Evolutionary conservation across 30 jellyfish, hydroid and myxozoan genomes (phyloP).

Genomic region (Hydra vulgaris): DNA sequence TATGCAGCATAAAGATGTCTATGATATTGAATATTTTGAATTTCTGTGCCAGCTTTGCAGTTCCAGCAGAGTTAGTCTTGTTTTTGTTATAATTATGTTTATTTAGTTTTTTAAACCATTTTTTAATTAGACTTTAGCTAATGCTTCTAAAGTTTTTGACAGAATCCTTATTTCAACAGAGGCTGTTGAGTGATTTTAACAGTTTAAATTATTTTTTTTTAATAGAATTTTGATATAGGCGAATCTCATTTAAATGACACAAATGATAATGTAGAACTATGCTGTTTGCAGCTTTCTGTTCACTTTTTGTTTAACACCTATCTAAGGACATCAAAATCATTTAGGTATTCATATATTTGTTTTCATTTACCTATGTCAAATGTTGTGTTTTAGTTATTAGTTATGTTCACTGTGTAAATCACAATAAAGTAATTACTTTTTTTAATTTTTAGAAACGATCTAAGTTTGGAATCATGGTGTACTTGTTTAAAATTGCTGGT

Average conservation of each 20-base stretch:
- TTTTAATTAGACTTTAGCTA: too few relatives aligned
- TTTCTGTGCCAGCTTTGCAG: slow-evolving; percentile 54
- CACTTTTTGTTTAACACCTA: slow-evolving; percentile 86
- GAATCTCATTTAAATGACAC: not conserved
- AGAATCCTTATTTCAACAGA: too few relatives aligned
- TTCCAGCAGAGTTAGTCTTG: slow-evolving; percentile 47
- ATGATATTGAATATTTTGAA: slow-evolving; percentile 62
- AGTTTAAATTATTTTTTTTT: not conserved
- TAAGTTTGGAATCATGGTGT: slow-evolving; percentile 52
- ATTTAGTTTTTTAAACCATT: not conserved
- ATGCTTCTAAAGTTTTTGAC: too few relatives aligned
- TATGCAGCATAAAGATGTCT: slow-evolving; percentile 74
- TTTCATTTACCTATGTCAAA: too few relatives aligned
- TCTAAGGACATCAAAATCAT: slow-evolving; percentile 69
- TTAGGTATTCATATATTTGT: too few relatives aligned
- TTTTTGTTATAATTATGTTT: not conserved
- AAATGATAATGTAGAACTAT: slow-evolving; percentile 9
- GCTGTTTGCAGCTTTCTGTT: slow-evolving; percentile 51
- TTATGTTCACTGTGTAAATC: not conserved
- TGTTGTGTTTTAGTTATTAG: too few relatives aligned
- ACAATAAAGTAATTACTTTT: slow-evolving; percentile 7
- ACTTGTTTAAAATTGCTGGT: slow-evolving; percentile 36
- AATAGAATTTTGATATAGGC: not conserved
- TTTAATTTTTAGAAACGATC: not conserved
- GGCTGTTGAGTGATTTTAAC: too few relatives aligned